Evolutionary conservation across 1,140 invertebrate species (phyloP).

Genomic region (Formica selysi): DNA sequence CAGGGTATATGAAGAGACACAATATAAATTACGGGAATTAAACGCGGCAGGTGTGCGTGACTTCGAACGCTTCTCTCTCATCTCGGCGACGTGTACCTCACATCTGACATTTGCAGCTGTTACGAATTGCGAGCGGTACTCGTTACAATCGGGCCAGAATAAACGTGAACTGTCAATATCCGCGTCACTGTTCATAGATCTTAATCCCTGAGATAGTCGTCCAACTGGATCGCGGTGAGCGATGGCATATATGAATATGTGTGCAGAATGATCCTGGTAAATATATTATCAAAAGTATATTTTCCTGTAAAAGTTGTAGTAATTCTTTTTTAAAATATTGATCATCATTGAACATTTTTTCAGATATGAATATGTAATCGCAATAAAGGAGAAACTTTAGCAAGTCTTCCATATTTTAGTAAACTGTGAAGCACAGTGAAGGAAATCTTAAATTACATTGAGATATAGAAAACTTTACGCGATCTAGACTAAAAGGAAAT

Average conservation of each 20-base stretch:
- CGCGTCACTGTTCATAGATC: constrained; percentile 18
- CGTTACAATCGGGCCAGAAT: constrained; percentile 26
- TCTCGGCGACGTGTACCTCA: constrained; percentile 56
- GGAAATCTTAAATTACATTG: no score
- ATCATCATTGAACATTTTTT: no score
- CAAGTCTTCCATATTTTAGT: no score
- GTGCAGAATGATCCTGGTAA: background rate
- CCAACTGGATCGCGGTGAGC: constrained; percentile 5
- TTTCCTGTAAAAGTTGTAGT: no score
- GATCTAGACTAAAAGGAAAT: no score
- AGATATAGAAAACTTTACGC: no score
- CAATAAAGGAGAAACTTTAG: no score
- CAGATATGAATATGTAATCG: no score
- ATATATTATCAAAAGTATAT: background rate
- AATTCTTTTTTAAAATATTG: no score
- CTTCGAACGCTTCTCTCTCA: constrained; percentile 58
- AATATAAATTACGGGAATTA: constrained; percentile 73
- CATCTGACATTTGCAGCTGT: constrained; percentile 72
- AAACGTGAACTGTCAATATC: constrained; percentile 25
- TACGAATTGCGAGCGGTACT: constrained; percentile 56
- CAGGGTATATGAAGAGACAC: constrained; percentile 62
- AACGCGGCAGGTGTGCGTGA: constrained; percentile 72
- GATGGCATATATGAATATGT: background rate
- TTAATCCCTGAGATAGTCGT: background rate
- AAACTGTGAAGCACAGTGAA: no score